phyloP scores from a whole-genome alignment of 2,113 vertebrate genomes.

The Jacana jacana region DNA sequence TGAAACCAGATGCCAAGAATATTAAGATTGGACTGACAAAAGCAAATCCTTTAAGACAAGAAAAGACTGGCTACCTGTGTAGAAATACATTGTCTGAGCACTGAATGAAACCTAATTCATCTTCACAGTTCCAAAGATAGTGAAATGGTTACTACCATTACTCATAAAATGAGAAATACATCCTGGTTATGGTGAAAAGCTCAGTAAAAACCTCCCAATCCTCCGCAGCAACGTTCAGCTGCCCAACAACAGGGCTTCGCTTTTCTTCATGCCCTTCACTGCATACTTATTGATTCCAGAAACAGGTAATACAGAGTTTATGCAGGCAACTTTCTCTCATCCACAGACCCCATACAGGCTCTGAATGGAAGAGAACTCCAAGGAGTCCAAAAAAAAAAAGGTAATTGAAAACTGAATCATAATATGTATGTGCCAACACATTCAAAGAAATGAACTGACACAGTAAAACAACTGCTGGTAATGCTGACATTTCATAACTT shows the following conservation, averaged over 20 bases:
- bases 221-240: background rate
- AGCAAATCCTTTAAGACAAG: background rate
- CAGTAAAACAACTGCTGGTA: background rate
- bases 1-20: background rate
- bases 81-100: background rate
- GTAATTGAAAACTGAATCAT: background rate
- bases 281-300: background rate
- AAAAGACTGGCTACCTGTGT: background rate
- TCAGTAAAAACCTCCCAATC: background rate
- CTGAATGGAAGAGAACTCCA: background rate
- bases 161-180: background rate
- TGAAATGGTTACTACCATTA: background rate
- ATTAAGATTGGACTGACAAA: background rate
- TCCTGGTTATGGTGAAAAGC: background rate
- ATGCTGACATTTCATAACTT: slow-evolving; percentile 4
- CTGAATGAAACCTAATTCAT: background rate
- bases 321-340: background rate
- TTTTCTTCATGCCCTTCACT: background rate
- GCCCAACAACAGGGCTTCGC: background rate
- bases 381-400: background rate
- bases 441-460: slow-evolving; percentile 8
- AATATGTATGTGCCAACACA: background rate
- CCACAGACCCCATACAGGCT: background rate
- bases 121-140: background rate
- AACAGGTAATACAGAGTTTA: background rate